Percentiles rank a stretch among this genome's conserved stretches.
These are phyloP conservation scores for Lanius ludovicianus DNA, from an alignment of 2,113 vertebrate species.

Conservation along the genomic window DNA sequence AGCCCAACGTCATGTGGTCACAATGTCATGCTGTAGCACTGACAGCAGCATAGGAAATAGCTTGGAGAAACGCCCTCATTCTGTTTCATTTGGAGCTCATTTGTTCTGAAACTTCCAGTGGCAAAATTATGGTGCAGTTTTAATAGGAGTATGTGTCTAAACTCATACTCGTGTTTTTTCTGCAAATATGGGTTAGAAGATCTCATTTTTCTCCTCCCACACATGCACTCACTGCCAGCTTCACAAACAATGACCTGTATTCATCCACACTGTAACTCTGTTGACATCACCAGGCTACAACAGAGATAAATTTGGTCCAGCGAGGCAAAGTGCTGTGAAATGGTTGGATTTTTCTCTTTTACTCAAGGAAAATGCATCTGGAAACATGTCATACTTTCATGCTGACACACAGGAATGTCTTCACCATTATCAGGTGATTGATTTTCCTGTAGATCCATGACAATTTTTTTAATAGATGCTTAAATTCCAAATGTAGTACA, in stretches of 20 bases:
- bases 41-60: neutral
- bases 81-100: conserved; percentile 64
- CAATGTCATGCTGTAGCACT: neutral
- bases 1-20: conserved; percentile 14
- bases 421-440: neutral
- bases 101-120: conserved; percentile 64
- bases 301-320: conserved; percentile 40
- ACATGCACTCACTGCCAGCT: neutral
- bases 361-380: neutral
- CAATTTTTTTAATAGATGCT: neutral
- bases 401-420: neutral
- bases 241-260: conserved; percentile 36
- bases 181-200: conserved; percentile 34
- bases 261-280: conserved; percentile 34
- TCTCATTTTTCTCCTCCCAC: conserved; percentile 55
- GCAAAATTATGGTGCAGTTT: conserved; percentile 59
- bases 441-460: neutral
- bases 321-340: conserved; percentile 29
- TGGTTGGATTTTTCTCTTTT: conserved; percentile 14
- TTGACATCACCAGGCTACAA: conserved; percentile 54
- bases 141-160: conserved; percentile 60
- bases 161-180: conserved; percentile 16
- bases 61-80: conserved; percentile 52
- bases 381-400: neutral
- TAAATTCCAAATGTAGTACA: neutral